Evolutionary conservation across 2,888 invertebrate species (phyloP).

Genomic region (Eueremaeus valkanovi): DNA sequence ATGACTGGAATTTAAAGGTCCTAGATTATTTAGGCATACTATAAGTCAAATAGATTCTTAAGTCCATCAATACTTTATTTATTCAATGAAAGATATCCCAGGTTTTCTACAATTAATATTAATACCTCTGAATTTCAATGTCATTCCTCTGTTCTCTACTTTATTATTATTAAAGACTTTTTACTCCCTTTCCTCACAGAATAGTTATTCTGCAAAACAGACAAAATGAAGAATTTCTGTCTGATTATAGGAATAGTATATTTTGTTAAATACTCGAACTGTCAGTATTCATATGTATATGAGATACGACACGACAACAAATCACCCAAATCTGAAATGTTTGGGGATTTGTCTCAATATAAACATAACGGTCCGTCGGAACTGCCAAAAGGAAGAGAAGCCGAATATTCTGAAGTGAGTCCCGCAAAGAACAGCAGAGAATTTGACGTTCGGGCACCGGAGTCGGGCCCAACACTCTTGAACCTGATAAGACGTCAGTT

Average conservation of each 20-base stretch:
- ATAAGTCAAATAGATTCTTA: too few relatives aligned
- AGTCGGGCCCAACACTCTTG: neutral
- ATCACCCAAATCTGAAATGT: neutral
- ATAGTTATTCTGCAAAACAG: neutral
- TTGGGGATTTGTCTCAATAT: slow-evolving; percentile 10
- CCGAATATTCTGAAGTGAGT: too few relatives aligned
- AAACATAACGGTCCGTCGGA: neutral
- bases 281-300: slow-evolving; percentile 22
- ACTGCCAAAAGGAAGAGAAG: neutral
- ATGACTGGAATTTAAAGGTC: too few relatives aligned
- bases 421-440: neutral
- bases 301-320: slow-evolving; percentile 22
- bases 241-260: neutral
- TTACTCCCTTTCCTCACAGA: too few relatives aligned
- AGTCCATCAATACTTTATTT: too few relatives aligned
- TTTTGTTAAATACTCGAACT: neutral
- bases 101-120: too few relatives aligned
- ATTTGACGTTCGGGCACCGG: neutral
- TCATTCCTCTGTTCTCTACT: neutral
- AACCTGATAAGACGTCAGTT: neutral
- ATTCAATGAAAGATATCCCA: too few relatives aligned
- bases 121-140: too few relatives aligned
- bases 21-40: too few relatives aligned
- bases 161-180: neutral
- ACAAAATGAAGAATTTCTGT: slow-evolving; percentile 1